Evolutionary conservation across 2,888 invertebrate species (phyloP).

Genomic region (Melieria crassipennis): DNA sequence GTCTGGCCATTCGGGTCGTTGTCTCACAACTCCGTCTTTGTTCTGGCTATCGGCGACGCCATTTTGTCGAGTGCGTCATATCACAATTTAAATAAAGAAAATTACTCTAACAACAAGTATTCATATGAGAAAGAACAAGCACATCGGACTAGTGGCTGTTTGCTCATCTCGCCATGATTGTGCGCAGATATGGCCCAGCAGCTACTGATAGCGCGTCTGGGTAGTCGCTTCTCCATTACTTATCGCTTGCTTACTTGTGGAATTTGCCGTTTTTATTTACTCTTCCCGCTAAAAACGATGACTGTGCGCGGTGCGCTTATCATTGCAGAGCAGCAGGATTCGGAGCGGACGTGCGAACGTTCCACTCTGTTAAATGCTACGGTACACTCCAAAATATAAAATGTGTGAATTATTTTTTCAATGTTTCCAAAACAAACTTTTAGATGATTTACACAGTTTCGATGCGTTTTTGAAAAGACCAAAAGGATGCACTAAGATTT

Average conservation of each 20-base stretch:
- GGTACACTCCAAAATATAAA: too few relatives aligned
- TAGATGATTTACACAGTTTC: too few relatives aligned
- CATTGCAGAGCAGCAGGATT: too few relatives aligned
- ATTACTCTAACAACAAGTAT: neutral
- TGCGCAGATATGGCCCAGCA: too few relatives aligned
- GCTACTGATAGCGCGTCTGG: conserved; percentile 14
- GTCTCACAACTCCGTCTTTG: neutral
- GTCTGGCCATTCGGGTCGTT: neutral
- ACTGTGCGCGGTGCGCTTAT: neutral
- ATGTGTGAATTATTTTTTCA: too few relatives aligned
- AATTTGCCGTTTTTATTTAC: conserved; percentile 38
- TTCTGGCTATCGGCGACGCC: neutral
- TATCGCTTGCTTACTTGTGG: conserved; percentile 25
- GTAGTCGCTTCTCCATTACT: neutral
- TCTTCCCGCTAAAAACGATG: conserved; percentile 36
- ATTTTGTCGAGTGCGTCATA: neutral
- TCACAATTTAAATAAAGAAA: neutral
- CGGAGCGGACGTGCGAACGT: too few relatives aligned
- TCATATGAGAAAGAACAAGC: neutral
- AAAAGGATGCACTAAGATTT: too few relatives aligned
- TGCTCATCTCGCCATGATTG: neutral
- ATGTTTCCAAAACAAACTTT: too few relatives aligned
- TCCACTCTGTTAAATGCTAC: too few relatives aligned
- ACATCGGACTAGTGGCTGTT: neutral
- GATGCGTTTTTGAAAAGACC: too few relatives aligned